phyloP scores from a whole-genome alignment of 2,797 vertebrate genomes.

The Myioborus miniatus region DNA sequence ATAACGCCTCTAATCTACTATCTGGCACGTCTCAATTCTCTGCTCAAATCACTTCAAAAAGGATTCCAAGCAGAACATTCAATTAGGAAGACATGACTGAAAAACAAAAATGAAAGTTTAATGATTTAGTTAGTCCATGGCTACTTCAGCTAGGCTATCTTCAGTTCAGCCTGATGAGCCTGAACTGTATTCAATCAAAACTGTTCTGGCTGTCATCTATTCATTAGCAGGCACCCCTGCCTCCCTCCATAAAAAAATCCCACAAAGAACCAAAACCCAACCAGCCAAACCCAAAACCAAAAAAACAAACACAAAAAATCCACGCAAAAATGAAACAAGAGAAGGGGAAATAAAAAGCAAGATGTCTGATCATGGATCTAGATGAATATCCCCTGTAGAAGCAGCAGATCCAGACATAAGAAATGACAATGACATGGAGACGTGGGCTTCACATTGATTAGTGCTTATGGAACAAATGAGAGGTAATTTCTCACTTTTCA shows the following conservation, averaged over 20 bases:
- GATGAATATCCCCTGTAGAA: background rate
- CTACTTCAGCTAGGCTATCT: background rate
- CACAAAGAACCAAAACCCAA: too few relatives aligned
- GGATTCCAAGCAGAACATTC: background rate
- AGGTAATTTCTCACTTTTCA: background rate
- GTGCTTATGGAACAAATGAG: background rate
- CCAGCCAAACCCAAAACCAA: background rate
- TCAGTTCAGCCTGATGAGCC: background rate
- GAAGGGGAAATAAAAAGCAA: background rate
- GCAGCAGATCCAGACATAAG: background rate
- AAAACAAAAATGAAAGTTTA: constrained; percentile 25
- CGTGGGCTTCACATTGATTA: background rate
- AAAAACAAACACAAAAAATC: too few relatives aligned
- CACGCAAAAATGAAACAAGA: background rate
- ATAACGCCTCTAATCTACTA: background rate
- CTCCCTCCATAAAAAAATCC: background rate
- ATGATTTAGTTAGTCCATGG: background rate
- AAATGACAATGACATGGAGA: background rate
- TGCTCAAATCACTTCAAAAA: background rate
- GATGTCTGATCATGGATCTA: background rate
- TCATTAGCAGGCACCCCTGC: background rate
- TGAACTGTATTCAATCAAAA: background rate
- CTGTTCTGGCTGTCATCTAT: background rate
- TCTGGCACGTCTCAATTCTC: background rate
- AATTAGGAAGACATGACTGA: background rate